A percentile compares a stretch with the other conserved stretches of the same genome.
phyloP scores from a whole-genome alignment of 2,797 vertebrate genomes.

The Poecilia wingei region DNA sequence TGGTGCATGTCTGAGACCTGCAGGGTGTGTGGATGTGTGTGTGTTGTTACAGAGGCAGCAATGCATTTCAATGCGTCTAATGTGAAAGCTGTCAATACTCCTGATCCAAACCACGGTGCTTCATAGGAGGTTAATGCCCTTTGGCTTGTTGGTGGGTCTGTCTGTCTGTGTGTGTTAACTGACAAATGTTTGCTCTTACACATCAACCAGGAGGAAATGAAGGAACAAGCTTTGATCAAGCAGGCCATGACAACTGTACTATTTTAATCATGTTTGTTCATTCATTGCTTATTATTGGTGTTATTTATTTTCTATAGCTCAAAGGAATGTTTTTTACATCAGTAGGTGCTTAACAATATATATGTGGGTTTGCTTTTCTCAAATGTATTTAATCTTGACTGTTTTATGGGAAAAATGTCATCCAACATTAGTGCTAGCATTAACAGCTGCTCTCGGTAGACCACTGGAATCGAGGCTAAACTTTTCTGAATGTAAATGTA shows the following conservation, averaged over 20 bases:
- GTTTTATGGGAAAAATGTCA: slow-evolving; percentile 29
- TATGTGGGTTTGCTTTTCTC: slow-evolving; percentile 2
- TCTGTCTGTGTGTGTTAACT: slow-evolving; percentile 52
- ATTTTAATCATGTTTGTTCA: slow-evolving; percentile 11
- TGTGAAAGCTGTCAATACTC: slow-evolving; percentile 82
- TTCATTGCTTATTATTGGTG: background rate
- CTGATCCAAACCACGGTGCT: slow-evolving; percentile 74
- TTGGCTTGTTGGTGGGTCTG: slow-evolving; percentile 45
- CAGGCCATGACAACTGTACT: slow-evolving; percentile 44
- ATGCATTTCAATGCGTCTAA: slow-evolving; percentile 81
- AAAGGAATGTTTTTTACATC: background rate
- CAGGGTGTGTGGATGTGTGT: slow-evolving; percentile 14
- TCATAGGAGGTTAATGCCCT: slow-evolving; percentile 69
- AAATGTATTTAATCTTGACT: slow-evolving; percentile 40
- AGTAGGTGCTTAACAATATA: background rate
- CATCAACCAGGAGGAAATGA: slow-evolving; percentile 52
- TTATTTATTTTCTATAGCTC: background rate
- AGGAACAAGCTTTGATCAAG: slow-evolving; percentile 46
- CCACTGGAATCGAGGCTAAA: background rate
- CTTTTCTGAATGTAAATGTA: slow-evolving; percentile 30
- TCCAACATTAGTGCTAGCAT: slow-evolving; percentile 28
- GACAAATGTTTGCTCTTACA: slow-evolving; percentile 57
- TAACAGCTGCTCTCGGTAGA: slow-evolving; percentile 37
- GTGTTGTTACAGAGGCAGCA: slow-evolving; percentile 56
- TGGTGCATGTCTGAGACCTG: slow-evolving; percentile 42